Conservation (phyloP, 2,888 invertebrate genomes). For the Macrophya annulata region DNA sequence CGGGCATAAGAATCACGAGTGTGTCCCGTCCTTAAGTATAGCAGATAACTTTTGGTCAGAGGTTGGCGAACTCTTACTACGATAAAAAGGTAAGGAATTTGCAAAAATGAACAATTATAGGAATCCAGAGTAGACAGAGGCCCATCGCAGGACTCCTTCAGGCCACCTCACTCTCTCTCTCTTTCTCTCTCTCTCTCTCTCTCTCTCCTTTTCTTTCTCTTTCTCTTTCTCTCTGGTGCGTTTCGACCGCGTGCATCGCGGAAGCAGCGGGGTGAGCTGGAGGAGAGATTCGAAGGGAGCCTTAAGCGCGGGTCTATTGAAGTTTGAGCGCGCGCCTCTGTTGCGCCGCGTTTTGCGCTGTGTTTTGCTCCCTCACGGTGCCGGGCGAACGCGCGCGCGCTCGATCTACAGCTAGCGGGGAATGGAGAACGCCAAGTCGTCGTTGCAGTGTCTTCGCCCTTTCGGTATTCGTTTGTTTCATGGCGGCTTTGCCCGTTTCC, state of each 20-base stretch:
- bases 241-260: constrained; percentile 44
- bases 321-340: constrained; percentile 67
- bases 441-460: constrained; percentile 63
- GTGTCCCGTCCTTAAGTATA: constrained; percentile 25
- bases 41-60: constrained; percentile 19
- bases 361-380: constrained; percentile 54
- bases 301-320: constrained; percentile 77
- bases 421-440: not conserved
- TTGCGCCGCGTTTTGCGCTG: constrained; percentile 51
- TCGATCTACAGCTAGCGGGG: constrained; percentile 33
- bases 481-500: constrained; percentile 70
- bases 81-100: constrained; percentile 75
- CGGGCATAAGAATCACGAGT: constrained; percentile 36
- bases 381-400: constrained; percentile 53
- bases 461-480: constrained; percentile 76
- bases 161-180: constrained; percentile 3
- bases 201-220: not conserved
- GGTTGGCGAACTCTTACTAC: constrained; percentile 61
- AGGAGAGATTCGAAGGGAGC: constrained; percentile 64
- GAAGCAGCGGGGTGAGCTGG: constrained; percentile 59
- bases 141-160: constrained; percentile 60
- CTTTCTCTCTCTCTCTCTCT: not conserved
- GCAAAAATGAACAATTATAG: constrained; percentile 79
- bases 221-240: not conserved
- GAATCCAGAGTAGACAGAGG: constrained; percentile 75